Base-by-base conservation (phyloP, 53 echinoderm and acorn worm species). In the Apostichopus leukothele region DNA sequence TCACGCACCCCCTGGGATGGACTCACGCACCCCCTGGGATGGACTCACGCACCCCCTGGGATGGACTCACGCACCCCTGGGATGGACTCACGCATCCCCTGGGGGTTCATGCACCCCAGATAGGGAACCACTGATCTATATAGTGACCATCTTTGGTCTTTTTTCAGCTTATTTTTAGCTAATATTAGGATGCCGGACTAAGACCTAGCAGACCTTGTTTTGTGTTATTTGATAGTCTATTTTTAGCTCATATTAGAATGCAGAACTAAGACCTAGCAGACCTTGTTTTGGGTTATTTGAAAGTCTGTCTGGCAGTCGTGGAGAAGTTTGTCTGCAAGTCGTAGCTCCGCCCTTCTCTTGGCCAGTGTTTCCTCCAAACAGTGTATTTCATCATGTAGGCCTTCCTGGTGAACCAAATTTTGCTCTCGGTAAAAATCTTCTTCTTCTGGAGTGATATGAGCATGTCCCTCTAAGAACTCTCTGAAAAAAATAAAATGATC, bases 341-440 rank as follows among this genome's bases (percentile, higher is more conserved):
- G 91, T 75, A 97, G 75, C 89, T 97, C 95, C 23, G 97, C 95
- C 88, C 95, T 91, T 51, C 97, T 90, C 89, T 97, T 95, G 18
- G 89, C 91, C 18, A 97, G 76, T 1, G 97, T 95, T 51, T 91
- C 89, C 86, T 95, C 97, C 53, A 95, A 83, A 78, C 97, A 95
- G 7, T 83, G 77, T 3, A 97, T 91, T 89, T 97, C 95, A 74
- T 92, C 94, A 39, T 89, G 88, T 4, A 95, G 51, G 5, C 55
- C 76, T 74, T 89, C 83, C 74, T 90, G 75, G 51, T 92, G 83
- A 20, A 92, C 27, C 63, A 89, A 81, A 2, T 78, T 78, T 52
- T 83, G 81, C 60, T 96, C 96, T 18, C 86, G 53, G 10, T 89
- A 55, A 14, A 92, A 95, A 89, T 94, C 94, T 27, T 92, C 91